These are phyloP conservation scores for Ridgeia piscesae DNA, from an alignment of 1,140 invertebrate genomes.

Conservation along the genomic window DNA sequence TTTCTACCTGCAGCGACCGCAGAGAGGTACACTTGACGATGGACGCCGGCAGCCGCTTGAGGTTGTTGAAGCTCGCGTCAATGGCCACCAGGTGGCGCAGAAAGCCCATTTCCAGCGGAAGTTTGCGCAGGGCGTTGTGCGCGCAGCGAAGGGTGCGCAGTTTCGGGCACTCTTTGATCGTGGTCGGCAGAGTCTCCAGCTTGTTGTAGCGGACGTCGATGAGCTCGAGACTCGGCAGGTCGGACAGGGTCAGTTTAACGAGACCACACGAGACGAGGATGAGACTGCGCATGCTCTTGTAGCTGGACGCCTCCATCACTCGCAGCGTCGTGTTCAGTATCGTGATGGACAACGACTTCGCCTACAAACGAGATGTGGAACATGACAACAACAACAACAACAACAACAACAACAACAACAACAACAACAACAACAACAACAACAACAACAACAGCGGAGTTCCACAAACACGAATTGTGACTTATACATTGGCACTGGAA, in stretches of 20 bases:
- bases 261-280: slow-evolving; percentile 23
- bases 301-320: slow-evolving; percentile 14
- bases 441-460: no score
- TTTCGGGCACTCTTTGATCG: slow-evolving; percentile 13
- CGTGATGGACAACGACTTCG: slow-evolving; percentile 13
- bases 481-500: neutral
- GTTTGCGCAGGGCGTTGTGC: slow-evolving; percentile 24
- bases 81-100: slow-evolving; percentile 7
- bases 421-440: no score
- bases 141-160: slow-evolving; percentile 22
- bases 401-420: neutral
- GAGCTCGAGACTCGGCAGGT: slow-evolving; percentile 21
- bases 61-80: slow-evolving; percentile 16
- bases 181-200: slow-evolving; percentile 10
- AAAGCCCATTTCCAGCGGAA: slow-evolving; percentile 19
- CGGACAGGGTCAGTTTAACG: neutral
- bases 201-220: slow-evolving; percentile 24
- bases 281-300: slow-evolving; percentile 16
- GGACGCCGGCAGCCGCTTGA: slow-evolving; percentile 21
- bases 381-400: neutral
- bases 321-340: slow-evolving; percentile 16
- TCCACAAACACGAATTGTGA: neutral
- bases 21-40: slow-evolving; percentile 20
- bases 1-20: neutral
- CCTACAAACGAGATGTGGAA: neutral